Evolutionary conservation across 2,797 vertebrate species (phyloP).

Genomic region (Pangasius sanitwongsei): DNA sequence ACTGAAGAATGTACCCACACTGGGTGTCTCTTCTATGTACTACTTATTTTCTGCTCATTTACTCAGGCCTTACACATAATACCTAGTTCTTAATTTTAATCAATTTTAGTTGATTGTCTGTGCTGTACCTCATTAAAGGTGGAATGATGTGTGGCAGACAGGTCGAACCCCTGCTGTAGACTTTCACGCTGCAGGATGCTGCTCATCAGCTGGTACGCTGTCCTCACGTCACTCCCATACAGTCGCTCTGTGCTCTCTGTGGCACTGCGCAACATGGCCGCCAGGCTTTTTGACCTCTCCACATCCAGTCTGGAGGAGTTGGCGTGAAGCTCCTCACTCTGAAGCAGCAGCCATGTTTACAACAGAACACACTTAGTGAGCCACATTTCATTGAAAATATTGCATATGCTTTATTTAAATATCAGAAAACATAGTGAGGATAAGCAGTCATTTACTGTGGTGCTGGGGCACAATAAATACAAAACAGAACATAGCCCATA

Average conservation of each 20-base stretch:
- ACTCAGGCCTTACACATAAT: not conserved
- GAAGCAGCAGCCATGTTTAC: slow-evolving; percentile 7
- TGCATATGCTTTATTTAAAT: not conserved
- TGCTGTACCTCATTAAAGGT: slow-evolving; percentile 81
- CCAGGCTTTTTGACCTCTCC: slow-evolving; percentile 70
- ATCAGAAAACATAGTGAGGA: not conserved
- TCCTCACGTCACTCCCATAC: slow-evolving; percentile 80
- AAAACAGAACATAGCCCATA: not conserved
- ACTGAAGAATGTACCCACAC: not conserved
- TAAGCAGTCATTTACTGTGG: not conserved
- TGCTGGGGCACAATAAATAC: not conserved
- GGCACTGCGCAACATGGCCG: slow-evolving; percentile 71
- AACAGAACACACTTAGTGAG: not conserved
- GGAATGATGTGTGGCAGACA: slow-evolving; percentile 81
- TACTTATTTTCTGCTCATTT: not conserved
- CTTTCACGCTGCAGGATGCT: slow-evolving; percentile 78
- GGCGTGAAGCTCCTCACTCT: slow-evolving; percentile 81
- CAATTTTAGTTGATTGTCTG: not conserved
- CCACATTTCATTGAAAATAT: not conserved
- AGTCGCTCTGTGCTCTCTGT: slow-evolving; percentile 64
- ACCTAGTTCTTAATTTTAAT: no score
- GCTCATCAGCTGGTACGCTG: slow-evolving; percentile 80
- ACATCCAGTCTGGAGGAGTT: slow-evolving; percentile 79
- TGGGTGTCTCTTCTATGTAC: not conserved
- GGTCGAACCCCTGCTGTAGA: slow-evolving; percentile 81